Percentiles rank a stretch among this genome's conserved stretches.
Conservation (phyloP, 2,888 invertebrate species). For the Syritta pipiens region DNA sequence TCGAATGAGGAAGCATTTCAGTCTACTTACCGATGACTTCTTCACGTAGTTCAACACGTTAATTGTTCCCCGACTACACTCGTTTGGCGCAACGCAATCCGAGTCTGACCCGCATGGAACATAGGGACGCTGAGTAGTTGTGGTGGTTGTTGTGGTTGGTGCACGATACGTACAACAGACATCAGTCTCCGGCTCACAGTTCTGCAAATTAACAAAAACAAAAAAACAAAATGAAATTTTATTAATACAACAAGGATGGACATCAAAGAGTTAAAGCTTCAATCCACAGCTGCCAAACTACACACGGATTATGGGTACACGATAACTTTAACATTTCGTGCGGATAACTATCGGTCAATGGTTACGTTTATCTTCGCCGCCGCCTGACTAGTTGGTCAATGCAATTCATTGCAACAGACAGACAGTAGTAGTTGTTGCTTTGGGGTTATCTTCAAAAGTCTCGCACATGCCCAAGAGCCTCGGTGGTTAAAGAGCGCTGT, state of each 20-base stretch:
- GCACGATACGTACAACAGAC: constrained; percentile 79
- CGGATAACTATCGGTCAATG: constrained; percentile 46
- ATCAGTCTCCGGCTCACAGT: constrained; percentile 78
- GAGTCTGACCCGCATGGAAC: constrained; percentile 74
- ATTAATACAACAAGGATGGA: constrained; percentile 3
- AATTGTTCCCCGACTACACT: constrained; percentile 77
- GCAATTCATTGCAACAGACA: constrained; percentile 37
- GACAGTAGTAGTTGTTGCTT: neutral
- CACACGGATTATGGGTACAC: constrained; percentile 28
- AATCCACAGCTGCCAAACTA: constrained; percentile 2
- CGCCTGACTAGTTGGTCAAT: constrained; percentile 17
- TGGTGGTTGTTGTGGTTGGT: constrained; percentile 71
- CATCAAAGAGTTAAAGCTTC: constrained; percentile 2
- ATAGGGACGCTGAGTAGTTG: constrained; percentile 75
- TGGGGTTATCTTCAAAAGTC: constrained; percentile 19
- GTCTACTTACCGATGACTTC: constrained; percentile 76
- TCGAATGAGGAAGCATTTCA: neutral
- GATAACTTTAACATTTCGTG: constrained; percentile 57
- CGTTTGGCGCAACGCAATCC: constrained; percentile 76
- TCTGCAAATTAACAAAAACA: constrained; percentile 74
- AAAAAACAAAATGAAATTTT: constrained; percentile 69
- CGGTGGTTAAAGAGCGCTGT: constrained; percentile 27
- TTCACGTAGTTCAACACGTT: constrained; percentile 74
- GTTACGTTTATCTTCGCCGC: constrained; percentile 28
- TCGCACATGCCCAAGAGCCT: neutral